Evolutionary conservation across 2,888 invertebrate genomes (phyloP), one percentile per base, ranked within the genome.

Genomic region (Coremacera marginata): DNA sequence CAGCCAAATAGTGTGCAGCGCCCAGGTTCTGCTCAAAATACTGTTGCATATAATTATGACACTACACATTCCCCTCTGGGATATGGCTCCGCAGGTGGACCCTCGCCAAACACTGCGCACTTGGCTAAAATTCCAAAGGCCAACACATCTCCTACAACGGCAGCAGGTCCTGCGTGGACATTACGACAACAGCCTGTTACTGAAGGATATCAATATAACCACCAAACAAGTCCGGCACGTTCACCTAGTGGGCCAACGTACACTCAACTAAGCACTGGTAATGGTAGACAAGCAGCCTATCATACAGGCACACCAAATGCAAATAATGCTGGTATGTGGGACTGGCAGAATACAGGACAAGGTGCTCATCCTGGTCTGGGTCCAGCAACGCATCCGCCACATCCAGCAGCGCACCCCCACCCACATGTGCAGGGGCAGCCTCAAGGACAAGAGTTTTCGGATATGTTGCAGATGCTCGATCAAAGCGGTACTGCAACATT

Each of bases 391-490:
- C 88, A 80, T 89, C 91, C 79, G 87, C 89, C 78, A 85, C 90
- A 25, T 91, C 91, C 83, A 91, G 89, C 79, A 90, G 76, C 81
- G 70, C 81, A 82, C 11, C 78, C 81, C 27, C 90, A 87, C 82
- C 82, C 82, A 2, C 89, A 90, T 62, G 92, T 91, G 81, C 89
- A 91, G 60, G 90, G 84, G 11, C 90, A 90, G 44, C 93, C 94
- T 57, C 93, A 93, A 83, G 93, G 93, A 8, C 94, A 94, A 85
- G 96, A 96, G 90, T 92, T 97, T 76, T 95, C 96, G 19, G 97
- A 97, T 86, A 96, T 97, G 96, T 91, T 97, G 84, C 96, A 97
- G 90, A 96, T 97, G 93, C 90, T 97, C 76, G 95, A 96, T 90
- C 95, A 95, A 88, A 93, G 94, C 84, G 95, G 94, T 71, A 92